Base-by-base conservation (phyloP, 2,888 invertebrate species). In the Cosmorhoe ocellata region DNA sequence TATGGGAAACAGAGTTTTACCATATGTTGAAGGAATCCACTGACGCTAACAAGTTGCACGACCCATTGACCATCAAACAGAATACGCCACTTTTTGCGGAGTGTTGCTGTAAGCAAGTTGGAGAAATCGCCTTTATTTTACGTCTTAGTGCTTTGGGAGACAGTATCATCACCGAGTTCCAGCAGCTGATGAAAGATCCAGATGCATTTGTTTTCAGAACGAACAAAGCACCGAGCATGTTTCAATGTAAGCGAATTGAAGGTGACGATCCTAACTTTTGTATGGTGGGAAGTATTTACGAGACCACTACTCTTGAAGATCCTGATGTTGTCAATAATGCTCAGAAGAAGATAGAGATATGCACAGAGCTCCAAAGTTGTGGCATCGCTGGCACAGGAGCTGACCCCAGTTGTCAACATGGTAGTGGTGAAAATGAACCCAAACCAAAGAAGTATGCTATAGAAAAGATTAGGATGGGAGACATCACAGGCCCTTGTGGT, bases 91-190 rank as follows among this genome's bases (percentile, higher is more conserved):
- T 78, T 22, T 76, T 58, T 50, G 81, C 71, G 6, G 85, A 79
- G 66, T 87, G 86, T 54, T 84, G 82, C 59, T 85, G 83, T 54
- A 70, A 52, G 13, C 74, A 71, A 65, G 77, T 80, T 39, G 92
- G 91, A 1, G 82, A 84, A 56, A 73, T 92, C 9, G 66, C 75
- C 5, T 76, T 91, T 14, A 90, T 91, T 58, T 66, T 92, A 18
- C 74, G 91, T 56, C 58, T 92, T 9, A 90, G 89, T 37, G 87
- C 90, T 50, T 81, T 91, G 38, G 92, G 92, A 6, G 76, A 81
- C 8, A 81, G 73, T 34, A 87, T 92, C 3, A 75, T 74, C 0
- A 90, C 90, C 18, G 88, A 88, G 58, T 90, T 84, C 52, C 90
- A 90, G 58, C 87, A 89, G 61, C 64, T 79, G 3, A 69, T 85